These are phyloP conservation scores for Margaritifera margaritifera DNA, from an alignment of 2,888 invertebrate genomes.

Conservation along the genomic window DNA sequence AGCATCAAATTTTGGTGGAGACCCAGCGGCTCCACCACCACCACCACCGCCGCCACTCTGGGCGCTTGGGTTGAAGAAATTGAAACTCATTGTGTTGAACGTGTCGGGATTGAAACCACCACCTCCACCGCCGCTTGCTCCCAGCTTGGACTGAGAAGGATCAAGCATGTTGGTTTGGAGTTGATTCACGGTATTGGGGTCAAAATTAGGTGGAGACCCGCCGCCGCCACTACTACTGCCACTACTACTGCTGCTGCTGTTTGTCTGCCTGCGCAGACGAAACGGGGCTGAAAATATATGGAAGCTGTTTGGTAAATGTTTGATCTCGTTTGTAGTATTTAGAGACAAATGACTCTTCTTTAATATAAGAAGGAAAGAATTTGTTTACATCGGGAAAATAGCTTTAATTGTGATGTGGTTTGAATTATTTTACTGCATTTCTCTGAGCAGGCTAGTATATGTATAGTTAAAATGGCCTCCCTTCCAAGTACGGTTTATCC, in stretches of 20 bases:
- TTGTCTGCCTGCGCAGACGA: background rate
- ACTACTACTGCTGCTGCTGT: slow-evolving; percentile 8
- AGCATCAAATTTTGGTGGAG: slow-evolving; percentile 40
- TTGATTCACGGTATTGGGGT: slow-evolving; percentile 33
- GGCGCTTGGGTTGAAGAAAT: slow-evolving; percentile 1
- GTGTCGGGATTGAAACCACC: background rate
- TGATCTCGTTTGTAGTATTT: too few species aligned
- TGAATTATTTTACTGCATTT: too few species aligned
- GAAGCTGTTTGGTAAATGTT: too few species aligned
- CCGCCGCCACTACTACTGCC: slow-evolving; percentile 10
- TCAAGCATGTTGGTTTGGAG: slow-evolving; percentile 29
- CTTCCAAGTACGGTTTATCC: too few species aligned
- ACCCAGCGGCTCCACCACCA: background rate
- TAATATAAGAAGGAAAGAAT: too few species aligned
- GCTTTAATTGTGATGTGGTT: too few species aligned
- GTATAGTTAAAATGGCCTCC: too few species aligned
- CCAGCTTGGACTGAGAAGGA: slow-evolving; percentile 31
- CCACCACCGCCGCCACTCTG: slow-evolving; percentile 9
- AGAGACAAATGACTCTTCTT: too few species aligned
- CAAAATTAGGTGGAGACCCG: slow-evolving; percentile 24
- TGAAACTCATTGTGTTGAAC: slow-evolving; percentile 1
- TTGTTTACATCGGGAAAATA: too few species aligned
- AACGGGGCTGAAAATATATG: too few species aligned
- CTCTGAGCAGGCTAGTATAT: too few species aligned
- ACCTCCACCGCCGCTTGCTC: slow-evolving; percentile 13